Evolutionary conservation across 2,888 invertebrate species (phyloP).

Genomic region (Hetaerina titia): DNA sequence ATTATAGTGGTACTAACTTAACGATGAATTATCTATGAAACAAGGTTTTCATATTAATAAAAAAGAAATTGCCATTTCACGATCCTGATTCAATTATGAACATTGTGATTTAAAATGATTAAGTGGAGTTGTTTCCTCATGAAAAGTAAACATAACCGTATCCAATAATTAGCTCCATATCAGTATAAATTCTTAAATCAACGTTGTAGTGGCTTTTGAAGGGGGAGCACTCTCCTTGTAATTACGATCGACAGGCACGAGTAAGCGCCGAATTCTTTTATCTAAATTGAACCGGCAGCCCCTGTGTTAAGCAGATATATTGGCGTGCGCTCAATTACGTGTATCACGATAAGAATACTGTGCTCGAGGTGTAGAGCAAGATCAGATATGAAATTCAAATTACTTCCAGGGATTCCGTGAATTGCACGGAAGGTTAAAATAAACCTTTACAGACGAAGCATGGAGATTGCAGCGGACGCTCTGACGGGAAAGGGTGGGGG

Average conservation of each 20-base stretch:
- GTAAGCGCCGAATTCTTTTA: not conserved
- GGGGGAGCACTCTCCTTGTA: not conserved
- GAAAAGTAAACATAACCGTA: no score
- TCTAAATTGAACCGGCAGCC: not conserved
- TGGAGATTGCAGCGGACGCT: not conserved
- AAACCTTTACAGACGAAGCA: not conserved
- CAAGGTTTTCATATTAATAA: no score
- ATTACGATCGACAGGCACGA: not conserved
- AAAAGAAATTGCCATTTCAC: no score
- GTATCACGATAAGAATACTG: not conserved
- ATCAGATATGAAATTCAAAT: constrained; percentile 35
- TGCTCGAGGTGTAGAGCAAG: not conserved
- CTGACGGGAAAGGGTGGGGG: not conserved
- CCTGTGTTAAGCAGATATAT: not conserved
- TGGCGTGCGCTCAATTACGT: constrained; percentile 27
- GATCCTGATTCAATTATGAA: no score
- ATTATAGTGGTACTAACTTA: no score
- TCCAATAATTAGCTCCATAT: no score
- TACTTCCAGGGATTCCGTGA: not conserved
- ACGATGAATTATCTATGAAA: no score
- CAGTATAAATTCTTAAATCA: not conserved
- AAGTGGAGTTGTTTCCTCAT: no score
- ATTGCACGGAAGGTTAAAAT: constrained; percentile 24
- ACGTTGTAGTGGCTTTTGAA: not conserved
- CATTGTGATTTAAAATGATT: no score